Percentiles rank a stretch among this genome's conserved stretches.
Conservation (phyloP, 2,113 vertebrate genomes). For the Pterocles orientalis region DNA sequence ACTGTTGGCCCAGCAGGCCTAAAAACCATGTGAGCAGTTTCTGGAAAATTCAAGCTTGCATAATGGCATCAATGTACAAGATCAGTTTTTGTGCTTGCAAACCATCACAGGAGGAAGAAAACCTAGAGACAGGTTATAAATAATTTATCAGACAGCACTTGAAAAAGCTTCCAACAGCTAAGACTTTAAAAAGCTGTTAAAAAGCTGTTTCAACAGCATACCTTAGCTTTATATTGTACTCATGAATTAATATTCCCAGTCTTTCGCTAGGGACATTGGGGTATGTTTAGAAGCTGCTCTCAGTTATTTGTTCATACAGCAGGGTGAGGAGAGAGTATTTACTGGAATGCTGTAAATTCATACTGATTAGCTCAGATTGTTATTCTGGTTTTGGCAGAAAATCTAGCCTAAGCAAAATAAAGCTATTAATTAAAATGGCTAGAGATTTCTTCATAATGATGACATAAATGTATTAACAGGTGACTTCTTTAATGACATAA, state of each 20-base stretch:
- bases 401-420: background rate
- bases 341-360: background rate
- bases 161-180: background rate
- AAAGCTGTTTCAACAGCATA: background rate
- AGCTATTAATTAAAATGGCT: background rate
- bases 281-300: background rate
- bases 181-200: background rate
- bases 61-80: conserved; percentile 1
- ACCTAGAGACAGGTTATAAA: background rate
- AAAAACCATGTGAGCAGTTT: background rate
- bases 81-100: conserved; percentile 6
- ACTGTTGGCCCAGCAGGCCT: background rate
- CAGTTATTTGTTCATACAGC: background rate
- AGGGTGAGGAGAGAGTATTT: background rate
- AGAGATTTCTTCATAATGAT: background rate
- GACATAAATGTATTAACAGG: background rate
- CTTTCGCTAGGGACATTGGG: background rate
- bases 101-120: background rate
- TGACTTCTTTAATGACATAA: background rate
- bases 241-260: background rate
- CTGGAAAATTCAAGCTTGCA: background rate
- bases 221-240: background rate
- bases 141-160: conserved; percentile 32
- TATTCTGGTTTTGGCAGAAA: background rate
- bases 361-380: background rate